Evolutionary conservation across 2,797 vertebrate species (phyloP).

Genomic region (Balearica regulorum): DNA sequence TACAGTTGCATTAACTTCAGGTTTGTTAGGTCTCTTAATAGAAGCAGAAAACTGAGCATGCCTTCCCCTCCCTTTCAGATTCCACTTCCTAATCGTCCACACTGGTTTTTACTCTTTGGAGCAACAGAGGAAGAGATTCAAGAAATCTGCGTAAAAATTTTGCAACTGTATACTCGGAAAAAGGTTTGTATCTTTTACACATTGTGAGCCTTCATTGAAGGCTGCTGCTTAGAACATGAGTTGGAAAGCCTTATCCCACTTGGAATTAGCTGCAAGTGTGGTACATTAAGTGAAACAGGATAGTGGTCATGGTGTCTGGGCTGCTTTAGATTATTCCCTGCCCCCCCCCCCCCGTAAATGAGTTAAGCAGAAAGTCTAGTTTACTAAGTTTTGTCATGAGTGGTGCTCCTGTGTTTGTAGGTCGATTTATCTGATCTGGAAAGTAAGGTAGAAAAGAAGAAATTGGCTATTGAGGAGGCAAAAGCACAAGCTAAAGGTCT

Average conservation of each 20-base stretch:
- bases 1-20: neutral
- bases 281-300: neutral
- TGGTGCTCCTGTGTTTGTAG: constrained; percentile 30
- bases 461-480: constrained; percentile 87
- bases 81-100: constrained; percentile 81
- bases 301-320: neutral
- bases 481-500: constrained; percentile 92
- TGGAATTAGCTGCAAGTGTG: neutral
- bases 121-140: constrained; percentile 81
- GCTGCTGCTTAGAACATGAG: neutral
- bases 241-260: neutral
- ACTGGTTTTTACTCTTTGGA: constrained; percentile 86
- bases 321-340: neutral
- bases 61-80: constrained; percentile 69
- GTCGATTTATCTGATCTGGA: constrained; percentile 81
- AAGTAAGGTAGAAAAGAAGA: constrained; percentile 91
- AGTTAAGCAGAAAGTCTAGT: neutral
- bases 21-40: neutral
- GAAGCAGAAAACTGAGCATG: neutral
- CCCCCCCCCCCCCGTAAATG: fast-evolving
- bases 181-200: constrained; percentile 64
- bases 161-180: constrained; percentile 80
- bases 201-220: neutral
- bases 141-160: constrained; percentile 80
- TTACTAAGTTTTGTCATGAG: neutral